phyloP scores from a whole-genome alignment of 2,888 invertebrate genomes.

The Lissocephala sabroskyi region DNA sequence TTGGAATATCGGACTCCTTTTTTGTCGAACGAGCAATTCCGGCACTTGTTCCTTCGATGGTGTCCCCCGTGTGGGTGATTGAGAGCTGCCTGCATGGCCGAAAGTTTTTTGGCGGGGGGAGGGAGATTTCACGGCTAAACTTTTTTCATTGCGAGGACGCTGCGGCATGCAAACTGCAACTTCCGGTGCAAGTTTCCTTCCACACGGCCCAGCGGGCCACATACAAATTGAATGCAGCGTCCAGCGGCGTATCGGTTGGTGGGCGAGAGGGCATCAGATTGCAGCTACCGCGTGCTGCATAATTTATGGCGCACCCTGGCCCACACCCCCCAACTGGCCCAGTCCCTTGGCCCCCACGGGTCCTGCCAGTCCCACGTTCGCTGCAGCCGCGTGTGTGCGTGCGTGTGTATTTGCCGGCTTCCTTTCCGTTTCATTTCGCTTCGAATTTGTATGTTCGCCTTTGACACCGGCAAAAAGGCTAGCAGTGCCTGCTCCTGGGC shows the following conservation, averaged over 20 bases:
- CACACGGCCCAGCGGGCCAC: neutral
- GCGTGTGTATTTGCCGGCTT: constrained; percentile 16
- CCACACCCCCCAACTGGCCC: neutral
- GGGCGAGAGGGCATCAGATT: constrained; percentile 49
- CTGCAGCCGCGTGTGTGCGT: no score
- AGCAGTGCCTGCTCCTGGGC: constrained; percentile 20
- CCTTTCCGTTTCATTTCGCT: constrained; percentile 27
- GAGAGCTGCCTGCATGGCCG: no score
- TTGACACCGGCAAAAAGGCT: constrained; percentile 47
- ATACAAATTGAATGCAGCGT: constrained; percentile 53
- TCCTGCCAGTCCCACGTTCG: constrained; percentile 9
- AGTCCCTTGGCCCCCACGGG: constrained; percentile 1
- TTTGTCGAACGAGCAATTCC: no score
- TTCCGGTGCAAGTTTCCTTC: constrained; percentile 25
- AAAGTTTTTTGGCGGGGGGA: no score
- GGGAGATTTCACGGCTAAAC: constrained; percentile 25
- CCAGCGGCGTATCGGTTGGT: constrained; percentile 17
- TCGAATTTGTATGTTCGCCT: constrained; percentile 54
- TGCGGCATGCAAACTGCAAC: constrained; percentile 33
- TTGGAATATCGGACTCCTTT: no score
- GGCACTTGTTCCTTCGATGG: neutral
- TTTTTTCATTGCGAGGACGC: constrained; percentile 7
- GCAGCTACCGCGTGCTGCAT: constrained; percentile 61
- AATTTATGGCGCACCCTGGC: constrained; percentile 48
- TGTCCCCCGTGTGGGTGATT: constrained; percentile 11